Conservation (phyloP, 1,140 invertebrate genomes). For the Drosophila ironensis region DNA sequence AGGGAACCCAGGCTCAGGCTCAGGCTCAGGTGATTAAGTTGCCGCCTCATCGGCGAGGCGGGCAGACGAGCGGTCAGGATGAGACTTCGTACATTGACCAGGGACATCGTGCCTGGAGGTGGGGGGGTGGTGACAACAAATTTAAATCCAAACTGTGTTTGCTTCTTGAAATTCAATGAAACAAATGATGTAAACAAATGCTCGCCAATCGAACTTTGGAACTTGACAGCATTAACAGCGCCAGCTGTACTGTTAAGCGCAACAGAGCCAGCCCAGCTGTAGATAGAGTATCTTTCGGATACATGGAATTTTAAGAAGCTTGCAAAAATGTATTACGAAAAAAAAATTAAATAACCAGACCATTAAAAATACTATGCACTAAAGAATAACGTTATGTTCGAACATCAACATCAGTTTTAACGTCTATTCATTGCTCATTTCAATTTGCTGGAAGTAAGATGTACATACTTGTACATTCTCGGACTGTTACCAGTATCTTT, state of each 20-base stretch:
- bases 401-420: no score
- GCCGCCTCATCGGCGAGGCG: background rate
- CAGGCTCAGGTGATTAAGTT: background rate
- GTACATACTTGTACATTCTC: no score
- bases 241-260: background rate
- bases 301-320: no score
- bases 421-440: no score
- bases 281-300: no score
- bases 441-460: no score
- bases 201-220: slow-evolving; percentile 24
- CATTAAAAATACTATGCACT: no score
- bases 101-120: slow-evolving; percentile 4
- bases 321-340: no score
- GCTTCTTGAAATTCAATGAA: background rate
- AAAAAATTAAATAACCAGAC: no score
- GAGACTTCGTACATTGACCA: background rate
- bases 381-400: no score
- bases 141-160: background rate
- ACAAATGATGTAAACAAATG: slow-evolving; percentile 24
- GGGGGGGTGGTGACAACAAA: background rate
- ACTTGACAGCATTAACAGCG: background rate
- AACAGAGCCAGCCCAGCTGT: no score
- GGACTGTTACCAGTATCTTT: no score
- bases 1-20: background rate
- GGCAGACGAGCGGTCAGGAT: background rate